Conservation (phyloP, 2,113 vertebrate species). For the Podarcis cretensis region DNA sequence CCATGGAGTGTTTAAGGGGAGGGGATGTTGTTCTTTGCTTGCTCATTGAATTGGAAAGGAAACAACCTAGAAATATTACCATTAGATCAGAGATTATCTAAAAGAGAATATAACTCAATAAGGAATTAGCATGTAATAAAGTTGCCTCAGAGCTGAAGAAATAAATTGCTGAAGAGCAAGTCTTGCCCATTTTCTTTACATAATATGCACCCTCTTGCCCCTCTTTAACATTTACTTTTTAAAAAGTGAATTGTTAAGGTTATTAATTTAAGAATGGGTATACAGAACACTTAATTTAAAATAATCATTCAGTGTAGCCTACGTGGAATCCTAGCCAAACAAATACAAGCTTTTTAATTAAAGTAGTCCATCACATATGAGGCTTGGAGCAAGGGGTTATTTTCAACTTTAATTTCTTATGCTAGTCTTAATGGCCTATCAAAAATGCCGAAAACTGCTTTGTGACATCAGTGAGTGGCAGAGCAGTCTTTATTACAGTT, state of each 20-base stretch:
- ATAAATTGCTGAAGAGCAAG: slow-evolving; percentile 10
- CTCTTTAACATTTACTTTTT: background rate
- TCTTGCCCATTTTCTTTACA: background rate
- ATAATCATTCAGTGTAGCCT: background rate
- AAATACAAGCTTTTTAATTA: background rate
- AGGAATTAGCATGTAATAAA: slow-evolving; percentile 34
- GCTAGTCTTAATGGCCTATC: slow-evolving; percentile 21
- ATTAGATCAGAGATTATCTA: slow-evolving; percentile 38
- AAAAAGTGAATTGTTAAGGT: background rate
- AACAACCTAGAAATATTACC: slow-evolving; percentile 13
- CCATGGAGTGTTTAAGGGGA: background rate
- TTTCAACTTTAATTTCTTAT: background rate
- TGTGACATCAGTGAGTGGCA: background rate
- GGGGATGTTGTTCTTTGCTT: slow-evolving; percentile 17
- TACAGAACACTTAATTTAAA: background rate
- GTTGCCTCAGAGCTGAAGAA: slow-evolving; percentile 16
- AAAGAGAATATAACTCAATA: slow-evolving; percentile 32
- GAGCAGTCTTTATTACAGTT: background rate
- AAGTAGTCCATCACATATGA: slow-evolving; percentile 17
- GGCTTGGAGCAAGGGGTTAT: background rate
- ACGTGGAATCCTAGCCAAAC: fast-evolving
- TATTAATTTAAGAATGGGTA: background rate
- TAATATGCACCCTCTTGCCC: background rate
- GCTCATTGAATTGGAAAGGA: slow-evolving; percentile 36
- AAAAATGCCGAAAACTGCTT: background rate